These are phyloP conservation scores for Diplodus sargus DNA, from an alignment of 2,797 vertebrate genomes.

Conservation along the genomic window DNA sequence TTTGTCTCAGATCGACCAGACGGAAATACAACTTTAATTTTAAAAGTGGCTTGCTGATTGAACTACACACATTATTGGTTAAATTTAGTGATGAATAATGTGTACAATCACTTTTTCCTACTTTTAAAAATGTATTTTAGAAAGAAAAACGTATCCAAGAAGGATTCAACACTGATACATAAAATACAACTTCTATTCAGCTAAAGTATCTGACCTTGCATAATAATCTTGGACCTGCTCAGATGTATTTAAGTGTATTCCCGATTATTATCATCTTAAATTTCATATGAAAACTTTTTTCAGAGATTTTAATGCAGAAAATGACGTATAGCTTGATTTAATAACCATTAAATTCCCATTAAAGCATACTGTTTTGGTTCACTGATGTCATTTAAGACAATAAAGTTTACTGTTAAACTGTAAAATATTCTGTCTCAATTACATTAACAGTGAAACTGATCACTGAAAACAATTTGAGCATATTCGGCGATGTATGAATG, in stretches of 20 bases:
- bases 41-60: not conserved
- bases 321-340: too few relatives aligned
- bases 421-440: too few relatives aligned
- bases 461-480: too few relatives aligned
- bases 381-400: too few relatives aligned
- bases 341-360: too few relatives aligned
- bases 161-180: not conserved
- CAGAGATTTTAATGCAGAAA: too few relatives aligned
- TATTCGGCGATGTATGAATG: too few relatives aligned
- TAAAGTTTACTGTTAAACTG: too few relatives aligned
- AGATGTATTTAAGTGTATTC: not conserved
- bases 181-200: not conserved
- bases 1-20: not conserved
- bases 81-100: not conserved
- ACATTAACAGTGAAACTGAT: too few relatives aligned
- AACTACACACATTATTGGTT: not conserved
- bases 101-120: not conserved
- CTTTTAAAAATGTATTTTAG: slow-evolving; percentile 2
- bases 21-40: not conserved
- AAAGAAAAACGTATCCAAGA: not conserved
- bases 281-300: too few relatives aligned
- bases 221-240: not conserved
- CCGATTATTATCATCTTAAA: not conserved
- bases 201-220: not conserved
- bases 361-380: too few relatives aligned